Evolutionary conservation across 2,113 vertebrate species (phyloP).

Genomic region (Elaphurus davidianus): DNA sequence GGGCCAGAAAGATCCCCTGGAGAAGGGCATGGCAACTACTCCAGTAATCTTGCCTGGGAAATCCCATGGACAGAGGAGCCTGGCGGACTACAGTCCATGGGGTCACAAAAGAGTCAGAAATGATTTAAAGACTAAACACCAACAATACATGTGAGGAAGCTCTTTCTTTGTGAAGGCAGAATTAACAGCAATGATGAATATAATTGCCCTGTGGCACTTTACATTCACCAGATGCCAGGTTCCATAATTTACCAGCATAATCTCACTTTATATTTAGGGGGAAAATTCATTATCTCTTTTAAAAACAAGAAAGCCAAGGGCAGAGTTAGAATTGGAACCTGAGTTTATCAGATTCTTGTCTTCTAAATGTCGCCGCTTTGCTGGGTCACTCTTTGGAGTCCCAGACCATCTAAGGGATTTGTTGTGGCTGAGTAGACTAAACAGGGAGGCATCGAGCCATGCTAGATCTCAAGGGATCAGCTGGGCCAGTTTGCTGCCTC

Average conservation of each 20-base stretch:
- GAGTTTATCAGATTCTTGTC: background rate
- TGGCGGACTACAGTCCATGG: background rate
- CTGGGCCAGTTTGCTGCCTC: background rate
- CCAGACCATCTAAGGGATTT: background rate
- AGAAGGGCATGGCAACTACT: background rate
- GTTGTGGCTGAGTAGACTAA: background rate
- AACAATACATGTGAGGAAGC: background rate
- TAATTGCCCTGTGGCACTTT: background rate
- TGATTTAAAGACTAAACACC: background rate
- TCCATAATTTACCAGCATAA: background rate
- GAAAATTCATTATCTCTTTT: background rate
- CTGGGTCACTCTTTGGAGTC: background rate
- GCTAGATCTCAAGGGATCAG: background rate
- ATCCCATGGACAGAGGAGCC: background rate
- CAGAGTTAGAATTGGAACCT: background rate
- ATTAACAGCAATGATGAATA: background rate
- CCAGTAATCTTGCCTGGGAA: background rate
- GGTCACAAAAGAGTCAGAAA: background rate
- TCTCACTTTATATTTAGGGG: background rate
- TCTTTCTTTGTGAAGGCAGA: background rate
- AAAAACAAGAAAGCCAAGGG: background rate
- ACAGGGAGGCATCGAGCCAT: background rate
- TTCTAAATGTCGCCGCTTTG: background rate
- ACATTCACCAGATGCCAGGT: background rate
- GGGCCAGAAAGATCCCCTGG: background rate